These are phyloP conservation scores for Chrysolina oricalcia DNA, from an alignment of 2,888 invertebrate genomes.

Conservation along the genomic window DNA sequence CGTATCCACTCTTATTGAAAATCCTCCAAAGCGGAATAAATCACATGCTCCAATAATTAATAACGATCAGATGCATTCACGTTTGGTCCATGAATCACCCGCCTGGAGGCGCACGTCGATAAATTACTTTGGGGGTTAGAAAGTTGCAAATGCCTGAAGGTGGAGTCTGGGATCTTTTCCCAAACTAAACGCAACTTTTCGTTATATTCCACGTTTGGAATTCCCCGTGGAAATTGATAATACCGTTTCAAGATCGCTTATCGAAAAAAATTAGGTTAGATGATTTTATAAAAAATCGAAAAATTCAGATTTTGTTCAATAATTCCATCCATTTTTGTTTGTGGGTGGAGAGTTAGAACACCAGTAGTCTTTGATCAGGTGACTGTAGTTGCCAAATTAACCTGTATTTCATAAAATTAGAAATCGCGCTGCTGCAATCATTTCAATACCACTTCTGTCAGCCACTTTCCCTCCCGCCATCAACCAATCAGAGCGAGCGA, in stretches of 20 bases:
- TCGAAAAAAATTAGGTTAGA: neutral
- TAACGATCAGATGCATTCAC: conserved; percentile 32
- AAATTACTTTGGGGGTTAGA: conserved; percentile 27
- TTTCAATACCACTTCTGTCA: too few relatives aligned
- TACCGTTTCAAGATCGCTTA: neutral
- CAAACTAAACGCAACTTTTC: conserved; percentile 7
- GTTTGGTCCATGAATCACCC: conserved; percentile 30
- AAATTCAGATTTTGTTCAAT: too few relatives aligned
- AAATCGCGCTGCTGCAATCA: too few relatives aligned
- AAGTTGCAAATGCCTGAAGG: conserved; percentile 28
- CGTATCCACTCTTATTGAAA: conserved; percentile 28
- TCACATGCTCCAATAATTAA: conserved; percentile 32
- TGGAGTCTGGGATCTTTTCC: neutral
- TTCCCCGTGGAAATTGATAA: neutral
- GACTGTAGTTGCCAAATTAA: too few relatives aligned
- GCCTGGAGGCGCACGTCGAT: conserved; percentile 31
- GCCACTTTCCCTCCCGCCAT: too few relatives aligned
- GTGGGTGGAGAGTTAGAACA: too few relatives aligned
- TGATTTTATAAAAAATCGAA: too few relatives aligned
- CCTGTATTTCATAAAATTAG: too few relatives aligned
- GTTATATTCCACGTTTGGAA: conserved; percentile 1
- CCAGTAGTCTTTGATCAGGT: too few relatives aligned
- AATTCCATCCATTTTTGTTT: too few relatives aligned
- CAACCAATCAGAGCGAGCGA: too few relatives aligned
- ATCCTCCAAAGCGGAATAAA: conserved; percentile 28